A percentile compares a stretch with the other conserved stretches of the same genome.
Evolutionary conservation across 2,797 vertebrate genomes (phyloP).

Genomic region (Rhynchotus rufescens): DNA sequence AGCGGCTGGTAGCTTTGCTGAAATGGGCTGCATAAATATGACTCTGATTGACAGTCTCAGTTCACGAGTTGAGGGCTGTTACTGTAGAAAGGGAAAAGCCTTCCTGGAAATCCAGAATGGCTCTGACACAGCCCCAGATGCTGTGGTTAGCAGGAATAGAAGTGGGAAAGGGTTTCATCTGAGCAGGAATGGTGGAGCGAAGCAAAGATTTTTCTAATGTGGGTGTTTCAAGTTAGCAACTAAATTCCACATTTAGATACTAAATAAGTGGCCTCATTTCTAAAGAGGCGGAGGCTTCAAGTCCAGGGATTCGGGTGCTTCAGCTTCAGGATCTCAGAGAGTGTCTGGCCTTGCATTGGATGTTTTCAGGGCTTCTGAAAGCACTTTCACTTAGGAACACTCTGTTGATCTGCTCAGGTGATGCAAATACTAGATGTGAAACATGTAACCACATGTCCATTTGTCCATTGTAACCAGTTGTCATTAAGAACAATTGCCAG

Average conservation of each 20-base stretch:
- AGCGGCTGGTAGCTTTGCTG: constrained; percentile 36
- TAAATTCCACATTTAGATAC: constrained; percentile 64
- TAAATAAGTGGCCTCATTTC: constrained; percentile 59
- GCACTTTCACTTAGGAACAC: background rate
- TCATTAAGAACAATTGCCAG: rapidly evolving
- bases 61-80: constrained; percentile 37
- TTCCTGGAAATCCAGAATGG: constrained; percentile 60
- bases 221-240: constrained; percentile 54
- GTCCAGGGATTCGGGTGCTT: constrained; percentile 8
- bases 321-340: background rate
- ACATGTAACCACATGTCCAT: background rate
- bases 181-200: constrained; percentile 45
- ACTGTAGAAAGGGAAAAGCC: constrained; percentile 51
- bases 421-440: background rate
- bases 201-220: constrained; percentile 55
- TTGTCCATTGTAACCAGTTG: background rate
- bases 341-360: background rate
- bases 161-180: constrained; percentile 60
- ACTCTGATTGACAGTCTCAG: background rate
- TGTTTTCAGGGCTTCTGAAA: background rate
- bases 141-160: constrained; percentile 71
- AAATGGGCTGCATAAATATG: constrained; percentile 63
- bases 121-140: constrained; percentile 67
- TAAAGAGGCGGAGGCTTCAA: constrained; percentile 56
- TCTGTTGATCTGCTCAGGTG: background rate